A percentile compares a stretch with the other conserved stretches of the same genome.
Conservation (phyloP, 2,888 invertebrate species). For the Embidobia sp. region DNA sequence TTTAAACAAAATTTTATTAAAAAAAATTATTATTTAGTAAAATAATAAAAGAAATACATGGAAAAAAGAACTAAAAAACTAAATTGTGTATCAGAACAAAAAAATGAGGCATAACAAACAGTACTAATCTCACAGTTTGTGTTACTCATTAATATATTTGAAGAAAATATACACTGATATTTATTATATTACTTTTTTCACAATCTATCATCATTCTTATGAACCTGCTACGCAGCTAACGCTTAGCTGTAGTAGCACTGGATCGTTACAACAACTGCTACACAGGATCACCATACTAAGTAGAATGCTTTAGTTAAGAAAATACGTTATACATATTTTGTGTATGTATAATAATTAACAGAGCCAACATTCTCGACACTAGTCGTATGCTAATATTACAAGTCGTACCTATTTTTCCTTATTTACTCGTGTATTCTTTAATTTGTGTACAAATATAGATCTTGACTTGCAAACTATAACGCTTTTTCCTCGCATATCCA, state of each 20-base stretch:
- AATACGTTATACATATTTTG: constrained; percentile 38
- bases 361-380: constrained; percentile 35
- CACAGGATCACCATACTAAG: constrained; percentile 40
- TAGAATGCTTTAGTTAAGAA: constrained; percentile 49
- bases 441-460: constrained; percentile 47
- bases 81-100: not conserved
- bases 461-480: constrained; percentile 43
- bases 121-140: not conserved
- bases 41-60: no score
- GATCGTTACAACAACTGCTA: constrained; percentile 33
- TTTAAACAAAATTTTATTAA: no score
- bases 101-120: no score
- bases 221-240: constrained; percentile 19
- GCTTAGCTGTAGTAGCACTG: constrained; percentile 25
- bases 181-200: constrained; percentile 10
- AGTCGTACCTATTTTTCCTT: constrained; percentile 18
- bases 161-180: constrained; percentile 52
- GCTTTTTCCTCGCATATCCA: constrained; percentile 18
- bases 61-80: not conserved
- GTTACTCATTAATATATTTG: constrained; percentile 42
- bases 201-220: constrained; percentile 23
- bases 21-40: no score
- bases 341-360: constrained; percentile 25
- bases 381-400: constrained; percentile 23
- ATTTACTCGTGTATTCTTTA: constrained; percentile 19